Evolutionary conservation across 1,140 invertebrate genomes (phyloP), one percentile per base, ranked within the genome.

Genomic region (Drosophila novamexicana): DNA sequence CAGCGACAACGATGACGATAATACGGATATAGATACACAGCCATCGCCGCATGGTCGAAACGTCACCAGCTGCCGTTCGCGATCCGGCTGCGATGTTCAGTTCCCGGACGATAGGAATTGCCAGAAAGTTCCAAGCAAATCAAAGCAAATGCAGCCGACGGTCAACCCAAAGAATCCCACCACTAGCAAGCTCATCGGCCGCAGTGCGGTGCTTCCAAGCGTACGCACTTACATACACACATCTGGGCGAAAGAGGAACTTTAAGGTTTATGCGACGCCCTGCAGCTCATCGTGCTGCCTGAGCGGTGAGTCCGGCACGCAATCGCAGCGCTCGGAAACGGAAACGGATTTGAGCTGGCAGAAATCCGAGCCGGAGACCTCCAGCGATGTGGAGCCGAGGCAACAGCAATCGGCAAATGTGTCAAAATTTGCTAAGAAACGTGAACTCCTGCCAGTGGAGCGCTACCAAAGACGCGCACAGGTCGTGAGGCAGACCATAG

Each of bases 21-120:
- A 12, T 49, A 29, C 9, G 2, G 5, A 29, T 22, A 29, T 12
- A 8, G 18, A 36, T 32, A 22, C 18, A 12, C 6, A 8, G 45
- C 0, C 1, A 39, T 1, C 53, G 5, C 2, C 6, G 10, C 37
- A 29, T 12, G 18, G 14, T 29, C 22, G 7, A 10, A 44, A 18
- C 16, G 22, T 34, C 14, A 10, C 1, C 10, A 34, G 8, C 1
- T 40, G 14, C 14, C 71, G 71, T 3, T 56, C 56, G 9, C 65
- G 65, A 29, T 62, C 71, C 7, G 71, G 71, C 18, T 69, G 71
- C 32, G 71, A 74, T 40, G 18, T 39, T 1, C 59, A 53, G 6
- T 64, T 52, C 12, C 16, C 10, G 49, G 40, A 29, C 18, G n/a
- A 40, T 14, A 29, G 22, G 5, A 29, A 29, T 3, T 5, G 22